phyloP scores from a whole-genome alignment of 1,140 invertebrate genomes.

The Alviniconcha marisindica region DNA sequence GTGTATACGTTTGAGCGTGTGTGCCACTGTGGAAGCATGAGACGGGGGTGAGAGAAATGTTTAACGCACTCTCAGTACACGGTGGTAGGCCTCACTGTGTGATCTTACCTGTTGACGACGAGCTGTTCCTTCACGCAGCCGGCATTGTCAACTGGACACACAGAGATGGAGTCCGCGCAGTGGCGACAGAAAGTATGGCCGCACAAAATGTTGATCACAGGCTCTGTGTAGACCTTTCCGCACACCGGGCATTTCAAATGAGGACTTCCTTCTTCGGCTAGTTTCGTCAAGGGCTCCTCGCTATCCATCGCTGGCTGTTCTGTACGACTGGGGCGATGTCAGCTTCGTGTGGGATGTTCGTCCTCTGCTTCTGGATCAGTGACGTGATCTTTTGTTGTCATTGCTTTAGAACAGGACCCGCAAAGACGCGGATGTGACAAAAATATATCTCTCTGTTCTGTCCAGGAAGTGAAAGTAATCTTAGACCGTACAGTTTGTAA shows the following conservation, averaged over 20 bases:
- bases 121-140: slow-evolving; percentile 58
- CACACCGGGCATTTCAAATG: slow-evolving; percentile 65
- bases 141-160: slow-evolving; percentile 59
- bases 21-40: no score
- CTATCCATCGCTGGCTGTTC: neutral
- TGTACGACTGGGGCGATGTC: no score
- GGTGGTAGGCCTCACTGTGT: no score
- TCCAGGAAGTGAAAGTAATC: slow-evolving; percentile 11
- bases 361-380: neutral
- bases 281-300: slow-evolving; percentile 10
- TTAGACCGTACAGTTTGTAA: neutral
- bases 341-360: neutral
- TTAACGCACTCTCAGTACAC: no score
- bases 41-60: no score
- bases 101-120: slow-evolving; percentile 66
- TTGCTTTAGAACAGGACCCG: no score
- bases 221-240: slow-evolving; percentile 57
- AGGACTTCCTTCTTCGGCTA: slow-evolving; percentile 49
- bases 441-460: no score
- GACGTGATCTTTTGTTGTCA: neutral
- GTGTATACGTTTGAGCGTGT: no score
- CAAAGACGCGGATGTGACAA: no score
- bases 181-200: slow-evolving; percentile 69
- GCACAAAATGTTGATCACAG: slow-evolving; percentile 66
- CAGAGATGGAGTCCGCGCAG: slow-evolving; percentile 48